phyloP scores from a whole-genome alignment of 2,113 vertebrate genomes.

The Forbesichthys papilliferus region DNA sequence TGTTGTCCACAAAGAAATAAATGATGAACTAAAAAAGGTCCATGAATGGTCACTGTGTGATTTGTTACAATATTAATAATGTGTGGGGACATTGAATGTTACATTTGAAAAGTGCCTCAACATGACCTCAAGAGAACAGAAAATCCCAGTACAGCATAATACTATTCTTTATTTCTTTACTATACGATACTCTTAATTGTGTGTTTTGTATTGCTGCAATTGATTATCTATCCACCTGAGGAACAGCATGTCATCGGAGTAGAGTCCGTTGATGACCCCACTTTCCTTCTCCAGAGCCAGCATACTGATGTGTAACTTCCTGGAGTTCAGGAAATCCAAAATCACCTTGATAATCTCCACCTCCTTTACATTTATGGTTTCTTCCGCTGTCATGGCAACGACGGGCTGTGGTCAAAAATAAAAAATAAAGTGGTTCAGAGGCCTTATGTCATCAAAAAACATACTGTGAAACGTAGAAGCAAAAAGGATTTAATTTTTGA shows the following conservation, averaged over 20 bases:
- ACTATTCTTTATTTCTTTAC: too few relatives aligned
- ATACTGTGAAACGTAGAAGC: neutral
- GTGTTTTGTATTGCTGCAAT: neutral
- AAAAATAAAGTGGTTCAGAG: neutral
- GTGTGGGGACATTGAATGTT: conserved; percentile 1
- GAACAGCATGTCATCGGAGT: conserved; percentile 99
- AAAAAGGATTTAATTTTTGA: too few relatives aligned
- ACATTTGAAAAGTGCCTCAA: too few relatives aligned
- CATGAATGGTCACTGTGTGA: neutral
- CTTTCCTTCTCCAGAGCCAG: conserved; percentile 97
- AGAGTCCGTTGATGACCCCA: conserved; percentile 96
- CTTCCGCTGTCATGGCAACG: conserved; percentile 94
- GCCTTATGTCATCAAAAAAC: neutral
- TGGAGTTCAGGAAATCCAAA: conserved; percentile 94
- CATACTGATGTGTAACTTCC: conserved; percentile 98
- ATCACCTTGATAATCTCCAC: conserved; percentile 97
- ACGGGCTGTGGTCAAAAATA: conserved; percentile 39
- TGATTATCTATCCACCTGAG: conserved; percentile 79
- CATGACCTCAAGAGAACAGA: neutral
- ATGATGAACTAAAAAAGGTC: neutral
- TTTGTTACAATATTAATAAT: conserved; percentile 10
- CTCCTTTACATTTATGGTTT: conserved; percentile 98
- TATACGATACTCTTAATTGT: too few relatives aligned
- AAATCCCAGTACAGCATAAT: neutral
- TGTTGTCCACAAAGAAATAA: neutral